These are phyloP conservation scores for Arremon brunneinucha DNA, from an alignment of 2,797 vertebrate genomes.

Conservation along the genomic window DNA sequence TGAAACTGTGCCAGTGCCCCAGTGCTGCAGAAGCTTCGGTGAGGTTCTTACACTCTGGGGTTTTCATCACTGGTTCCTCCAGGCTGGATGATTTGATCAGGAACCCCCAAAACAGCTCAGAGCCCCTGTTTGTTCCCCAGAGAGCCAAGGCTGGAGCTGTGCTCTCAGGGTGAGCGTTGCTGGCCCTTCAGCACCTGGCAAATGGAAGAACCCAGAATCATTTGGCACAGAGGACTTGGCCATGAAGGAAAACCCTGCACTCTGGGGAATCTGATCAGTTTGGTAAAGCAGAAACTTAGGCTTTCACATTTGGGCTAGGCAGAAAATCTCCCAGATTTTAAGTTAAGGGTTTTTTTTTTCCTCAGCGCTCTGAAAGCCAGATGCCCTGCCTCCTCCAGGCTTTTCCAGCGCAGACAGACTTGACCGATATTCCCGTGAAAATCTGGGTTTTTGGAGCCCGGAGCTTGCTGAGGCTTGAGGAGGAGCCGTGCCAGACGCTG, in stretches of 20 bases:
- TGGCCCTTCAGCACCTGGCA: background rate
- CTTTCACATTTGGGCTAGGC: background rate
- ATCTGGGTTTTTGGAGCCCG: slow-evolving; percentile 9
- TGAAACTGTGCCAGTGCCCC: fast-evolving
- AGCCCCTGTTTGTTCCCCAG: background rate
- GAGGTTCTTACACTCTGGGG: fast-evolving
- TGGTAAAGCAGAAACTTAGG: fast-evolving
- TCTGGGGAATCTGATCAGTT: fast-evolving
- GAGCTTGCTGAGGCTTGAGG: background rate
- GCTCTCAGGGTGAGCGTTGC: fast-evolving
- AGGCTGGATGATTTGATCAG: fast-evolving
- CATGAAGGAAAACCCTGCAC: fast-evolving
- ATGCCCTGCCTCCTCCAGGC: background rate
- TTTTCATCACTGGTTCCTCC: background rate
- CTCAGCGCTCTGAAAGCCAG: background rate
- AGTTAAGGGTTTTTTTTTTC: background rate
- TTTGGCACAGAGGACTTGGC: background rate
- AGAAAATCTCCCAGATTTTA: background rate
- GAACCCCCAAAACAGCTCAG: fast-evolving
- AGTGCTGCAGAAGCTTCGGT: fast-evolving
- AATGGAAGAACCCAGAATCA: background rate
- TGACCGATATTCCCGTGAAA: slow-evolving; percentile 10
- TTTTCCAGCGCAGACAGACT: background rate
- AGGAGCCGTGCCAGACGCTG: background rate
- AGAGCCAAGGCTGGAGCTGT: background rate